phyloP scores from a whole-genome alignment of 2,888 invertebrate genomes.

The Kryphioiulus occultus region DNA sequence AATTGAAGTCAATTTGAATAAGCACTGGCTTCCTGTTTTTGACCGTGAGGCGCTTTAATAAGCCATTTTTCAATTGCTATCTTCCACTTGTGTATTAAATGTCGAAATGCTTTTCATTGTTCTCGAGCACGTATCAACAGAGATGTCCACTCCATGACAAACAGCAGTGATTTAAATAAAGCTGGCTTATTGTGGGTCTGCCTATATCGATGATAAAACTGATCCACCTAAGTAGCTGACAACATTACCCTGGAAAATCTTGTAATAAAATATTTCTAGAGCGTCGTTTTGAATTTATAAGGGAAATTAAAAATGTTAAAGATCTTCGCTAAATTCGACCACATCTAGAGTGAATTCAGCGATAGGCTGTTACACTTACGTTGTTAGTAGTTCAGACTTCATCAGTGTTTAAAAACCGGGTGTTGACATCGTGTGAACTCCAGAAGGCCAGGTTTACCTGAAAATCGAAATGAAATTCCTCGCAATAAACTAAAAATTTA shows the following conservation, averaged over 20 bases:
- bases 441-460: background rate
- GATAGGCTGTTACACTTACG: background rate
- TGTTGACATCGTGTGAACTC: background rate
- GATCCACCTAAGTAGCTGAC: background rate
- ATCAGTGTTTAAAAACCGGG: background rate
- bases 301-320: too few species aligned
- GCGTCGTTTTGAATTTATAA: too few species aligned
- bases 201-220: background rate
- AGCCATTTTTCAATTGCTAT: background rate
- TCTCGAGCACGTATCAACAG: background rate
- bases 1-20: conserved; percentile 1
- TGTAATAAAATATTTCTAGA: too few species aligned
- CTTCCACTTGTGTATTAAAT: background rate
- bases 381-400: background rate
- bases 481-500: background rate
- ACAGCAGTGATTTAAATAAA: too few species aligned
- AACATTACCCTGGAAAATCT: background rate
- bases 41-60: background rate
- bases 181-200: background rate
- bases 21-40: background rate
- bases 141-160: background rate
- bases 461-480: background rate
- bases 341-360: too few species aligned
- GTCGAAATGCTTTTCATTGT: background rate
- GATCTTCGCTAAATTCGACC: too few species aligned